Base-by-base conservation (phyloP, 2,888 invertebrate species). In the Caenorhabditis sp. region DNA sequence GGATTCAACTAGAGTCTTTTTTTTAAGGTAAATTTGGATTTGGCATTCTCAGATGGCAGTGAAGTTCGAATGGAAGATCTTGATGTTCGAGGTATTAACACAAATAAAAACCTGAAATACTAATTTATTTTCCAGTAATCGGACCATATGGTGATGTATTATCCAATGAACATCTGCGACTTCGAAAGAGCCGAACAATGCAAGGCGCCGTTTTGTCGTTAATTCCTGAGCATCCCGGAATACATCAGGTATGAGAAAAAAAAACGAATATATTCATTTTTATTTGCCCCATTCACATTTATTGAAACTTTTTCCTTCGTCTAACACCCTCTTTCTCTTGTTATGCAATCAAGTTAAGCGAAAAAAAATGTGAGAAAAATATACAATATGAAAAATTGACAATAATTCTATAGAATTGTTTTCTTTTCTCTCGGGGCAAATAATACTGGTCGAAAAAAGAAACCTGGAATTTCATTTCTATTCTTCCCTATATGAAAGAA, bases 161-260 rank as follows among this genome's bases (percentile, higher is more conserved):
- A 8, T 69, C 72, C 10, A 61, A 70, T 36, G 64, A 77, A 2
- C 68, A 64, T 1, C 56, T 84, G 17, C 69, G 70, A 20, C 59
- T 85, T 5, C 63, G 73, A 26, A 85, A 84, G 58, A 78, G 75
- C 21, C 61, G 81, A 20, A 88, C 88, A 68, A 84, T 85, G 73
- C 72, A 81, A 36, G 85, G 85, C 38, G 85, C 86, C 2, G 78
- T 80, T 1, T 59, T 81, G 4, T 81, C 81, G 20, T 67, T 85
- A 58, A 76, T 85, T 17, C 86, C 87, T 10, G 69, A 76, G 17
- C 66, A 70, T 23, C 69, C 75, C n/a, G 86, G 86, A 36, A 63
- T 68, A 10, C 80, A 83, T 67, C 72, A 81, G 70, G 86, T 86
- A 21, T 31, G 31, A 10, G 10, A 4, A 31, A 31, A 31, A n/a